Evolutionary conservation across 2,113 vertebrate species (phyloP).

Genomic region (Pavo muticus): DNA sequence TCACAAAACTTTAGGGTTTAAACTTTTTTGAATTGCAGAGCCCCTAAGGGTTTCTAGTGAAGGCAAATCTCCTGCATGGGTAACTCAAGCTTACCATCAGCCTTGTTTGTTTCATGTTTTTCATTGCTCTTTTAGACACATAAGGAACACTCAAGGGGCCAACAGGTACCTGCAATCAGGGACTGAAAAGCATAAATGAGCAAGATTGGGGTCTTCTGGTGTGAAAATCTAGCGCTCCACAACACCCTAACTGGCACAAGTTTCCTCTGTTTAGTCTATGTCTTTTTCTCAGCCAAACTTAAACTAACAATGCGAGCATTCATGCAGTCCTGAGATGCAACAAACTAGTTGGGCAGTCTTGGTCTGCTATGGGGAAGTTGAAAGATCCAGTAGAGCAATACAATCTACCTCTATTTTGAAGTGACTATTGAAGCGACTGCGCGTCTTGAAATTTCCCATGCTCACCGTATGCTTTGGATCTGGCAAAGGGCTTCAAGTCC

Average conservation of each 20-base stretch:
- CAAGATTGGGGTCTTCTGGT: not conserved
- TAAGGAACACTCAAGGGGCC: not conserved
- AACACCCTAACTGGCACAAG: not conserved
- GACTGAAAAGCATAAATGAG: not conserved
- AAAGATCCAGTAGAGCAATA: not conserved
- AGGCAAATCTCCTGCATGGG: rapidly evolving
- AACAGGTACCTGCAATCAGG: not conserved
- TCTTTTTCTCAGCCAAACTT: not conserved
- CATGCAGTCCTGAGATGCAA: not conserved
- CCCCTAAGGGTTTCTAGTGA: not conserved
- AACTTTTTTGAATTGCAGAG: not conserved
- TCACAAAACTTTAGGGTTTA: not conserved
- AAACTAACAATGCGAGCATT: not conserved
- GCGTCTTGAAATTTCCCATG: not conserved
- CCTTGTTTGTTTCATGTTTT: not conserved
- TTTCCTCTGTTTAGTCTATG: not conserved
- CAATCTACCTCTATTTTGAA: not conserved
- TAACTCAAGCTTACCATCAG: not conserved
- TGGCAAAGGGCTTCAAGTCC: not conserved
- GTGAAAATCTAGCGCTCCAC: not conserved
- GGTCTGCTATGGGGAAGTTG: not conserved
- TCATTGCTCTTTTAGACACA: not conserved
- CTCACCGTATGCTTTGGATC: not conserved
- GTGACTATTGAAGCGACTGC: not conserved
- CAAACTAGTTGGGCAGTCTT: not conserved